These are phyloP conservation scores for Abramis brama DNA, from an alignment of 2,113 vertebrate species.

Conservation along the genomic window DNA sequence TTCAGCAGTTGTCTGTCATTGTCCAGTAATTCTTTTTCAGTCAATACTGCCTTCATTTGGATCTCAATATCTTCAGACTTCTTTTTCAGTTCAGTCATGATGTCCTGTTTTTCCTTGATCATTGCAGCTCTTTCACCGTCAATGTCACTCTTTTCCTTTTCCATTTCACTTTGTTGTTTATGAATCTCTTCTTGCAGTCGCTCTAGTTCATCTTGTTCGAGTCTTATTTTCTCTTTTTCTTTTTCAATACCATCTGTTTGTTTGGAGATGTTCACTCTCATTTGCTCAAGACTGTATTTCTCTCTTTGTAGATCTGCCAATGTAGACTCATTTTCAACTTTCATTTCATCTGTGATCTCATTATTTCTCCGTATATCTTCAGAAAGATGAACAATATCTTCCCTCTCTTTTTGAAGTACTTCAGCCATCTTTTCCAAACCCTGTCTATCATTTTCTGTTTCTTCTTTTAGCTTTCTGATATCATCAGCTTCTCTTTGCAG, in stretches of 20 bases:
- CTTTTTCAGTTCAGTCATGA: too few relatives aligned
- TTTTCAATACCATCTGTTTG: neutral
- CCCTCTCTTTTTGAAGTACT: neutral
- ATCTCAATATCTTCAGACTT: too few relatives aligned
- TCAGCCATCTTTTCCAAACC: neutral
- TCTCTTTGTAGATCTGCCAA: neutral
- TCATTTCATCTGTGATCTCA: neutral
- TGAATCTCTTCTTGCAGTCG: neutral
- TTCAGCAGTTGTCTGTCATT: neutral
- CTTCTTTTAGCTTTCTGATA: neutral
- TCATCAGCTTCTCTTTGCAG: slow-evolving; percentile 22
- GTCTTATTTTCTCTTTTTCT: neutral
- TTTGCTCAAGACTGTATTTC: slow-evolving; percentile 5
- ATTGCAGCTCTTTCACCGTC: too few relatives aligned
- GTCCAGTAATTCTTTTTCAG: too few relatives aligned
- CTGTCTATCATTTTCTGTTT: neutral
- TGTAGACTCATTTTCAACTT: neutral
- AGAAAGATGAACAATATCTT: neutral
- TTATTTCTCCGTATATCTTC: neutral
- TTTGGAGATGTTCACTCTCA: slow-evolving; percentile 14
- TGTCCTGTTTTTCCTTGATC: too few relatives aligned
- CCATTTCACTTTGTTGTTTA: neutral
- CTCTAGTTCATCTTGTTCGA: neutral
- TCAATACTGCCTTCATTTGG: too few relatives aligned
- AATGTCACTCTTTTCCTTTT: neutral